A percentile compares a stretch with the other conserved stretches of the same genome.
phyloP scores from a whole-genome alignment of 2,113 vertebrate species.

The Lethenteron camtschaticum region DNA sequence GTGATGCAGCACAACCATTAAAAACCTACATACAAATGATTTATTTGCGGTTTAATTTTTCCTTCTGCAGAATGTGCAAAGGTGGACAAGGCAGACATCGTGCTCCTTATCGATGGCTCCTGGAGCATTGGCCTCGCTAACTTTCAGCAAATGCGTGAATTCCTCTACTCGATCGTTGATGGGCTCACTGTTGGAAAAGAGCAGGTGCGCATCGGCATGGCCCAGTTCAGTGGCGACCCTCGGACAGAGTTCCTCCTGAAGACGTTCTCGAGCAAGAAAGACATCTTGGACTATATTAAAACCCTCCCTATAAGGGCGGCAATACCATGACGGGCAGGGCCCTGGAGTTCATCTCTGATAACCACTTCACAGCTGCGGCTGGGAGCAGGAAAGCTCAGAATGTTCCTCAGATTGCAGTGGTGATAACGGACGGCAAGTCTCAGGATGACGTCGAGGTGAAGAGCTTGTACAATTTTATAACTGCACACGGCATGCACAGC shows the following conservation, averaged over 20 bases:
- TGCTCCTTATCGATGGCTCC: conserved; percentile 21
- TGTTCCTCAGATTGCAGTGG: conserved; percentile 39
- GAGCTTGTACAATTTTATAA: no score
- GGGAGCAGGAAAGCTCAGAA: conserved; percentile 72
- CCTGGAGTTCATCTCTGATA: conserved; percentile 49
- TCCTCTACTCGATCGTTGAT: conserved; percentile 14
- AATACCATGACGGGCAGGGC: conserved; percentile 58
- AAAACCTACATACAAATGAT: no score
- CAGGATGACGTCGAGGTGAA: conserved; percentile 13
- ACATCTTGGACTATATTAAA: conserved; percentile 49
- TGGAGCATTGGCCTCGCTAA: conserved; percentile 13
- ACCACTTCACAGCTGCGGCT: conserved; percentile 39
- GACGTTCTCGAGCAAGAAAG: conserved; percentile 42
- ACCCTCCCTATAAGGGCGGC: conserved; percentile 40
- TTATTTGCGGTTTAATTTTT: not conserved
- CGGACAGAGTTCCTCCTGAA: conserved; percentile 39
- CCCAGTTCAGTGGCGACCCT: conserved; percentile 14
- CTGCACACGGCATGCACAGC: no score
- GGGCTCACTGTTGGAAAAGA: conserved; percentile 16
- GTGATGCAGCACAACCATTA: no score
- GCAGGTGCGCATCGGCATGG: conserved; percentile 16
- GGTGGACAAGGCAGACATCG: conserved; percentile 14
- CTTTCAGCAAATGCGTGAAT: conserved; percentile 12
- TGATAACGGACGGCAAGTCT: conserved; percentile 15
- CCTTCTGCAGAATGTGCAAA: conserved; percentile 18